Conservation (phyloP, 2,113 vertebrate species). For the Taxidea taxus region DNA sequence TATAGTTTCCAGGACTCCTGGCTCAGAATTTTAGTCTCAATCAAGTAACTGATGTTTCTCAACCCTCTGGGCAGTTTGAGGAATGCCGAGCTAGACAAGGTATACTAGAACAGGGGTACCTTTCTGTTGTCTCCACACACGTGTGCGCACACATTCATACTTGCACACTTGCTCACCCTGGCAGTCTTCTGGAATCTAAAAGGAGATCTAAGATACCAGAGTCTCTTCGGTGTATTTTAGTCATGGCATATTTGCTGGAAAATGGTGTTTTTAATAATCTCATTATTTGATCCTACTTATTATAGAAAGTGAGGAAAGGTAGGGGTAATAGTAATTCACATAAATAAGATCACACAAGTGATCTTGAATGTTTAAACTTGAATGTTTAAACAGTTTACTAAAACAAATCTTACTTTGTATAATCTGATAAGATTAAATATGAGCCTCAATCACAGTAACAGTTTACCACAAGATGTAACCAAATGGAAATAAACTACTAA, state of each 20-base stretch:
- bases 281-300: not conserved
- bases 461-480: no score
- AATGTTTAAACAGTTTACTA: no score
- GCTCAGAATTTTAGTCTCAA: conserved; percentile 21
- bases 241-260: not conserved
- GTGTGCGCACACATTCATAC: not conserved
- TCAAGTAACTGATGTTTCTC: not conserved
- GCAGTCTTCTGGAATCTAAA: conserved; percentile 2
- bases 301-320: conserved; percentile 3
- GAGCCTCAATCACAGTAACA: no score
- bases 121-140: not conserved
- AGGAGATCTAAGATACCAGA: not conserved
- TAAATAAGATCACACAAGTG: no score
- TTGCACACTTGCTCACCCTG: not conserved
- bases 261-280: not conserved
- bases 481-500: no score
- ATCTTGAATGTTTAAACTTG: no score
- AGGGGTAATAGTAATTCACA: not conserved
- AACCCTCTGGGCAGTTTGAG: not conserved
- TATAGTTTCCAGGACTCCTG: not conserved
- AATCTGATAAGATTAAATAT: no score
- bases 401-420: no score
- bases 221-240: conserved; percentile 4
- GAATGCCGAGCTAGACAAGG: not conserved
- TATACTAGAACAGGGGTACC: not conserved